These are phyloP conservation scores for Enteromius fasciolatus DNA, from an alignment of 2,797 vertebrate species.

Conservation along the genomic window DNA sequence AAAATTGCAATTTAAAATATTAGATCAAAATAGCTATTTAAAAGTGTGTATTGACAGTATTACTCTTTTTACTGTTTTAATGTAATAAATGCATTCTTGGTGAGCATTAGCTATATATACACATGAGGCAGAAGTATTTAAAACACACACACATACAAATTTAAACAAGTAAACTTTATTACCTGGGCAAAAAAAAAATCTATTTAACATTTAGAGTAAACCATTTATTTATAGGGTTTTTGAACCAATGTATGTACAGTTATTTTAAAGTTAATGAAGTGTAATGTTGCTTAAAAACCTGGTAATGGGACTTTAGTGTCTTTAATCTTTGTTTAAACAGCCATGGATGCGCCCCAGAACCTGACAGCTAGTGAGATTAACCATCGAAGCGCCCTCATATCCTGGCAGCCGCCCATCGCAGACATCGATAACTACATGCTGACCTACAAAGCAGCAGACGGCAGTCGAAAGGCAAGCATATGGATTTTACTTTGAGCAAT, in stretches of 20 bases:
- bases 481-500: not conserved
- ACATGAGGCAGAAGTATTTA: not conserved
- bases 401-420: constrained; percentile 90
- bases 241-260: not conserved
- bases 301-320: not conserved
- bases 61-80: not conserved
- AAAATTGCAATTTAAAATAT: not conserved
- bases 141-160: too few relatives aligned
- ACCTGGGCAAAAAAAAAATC: not conserved
- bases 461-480: constrained; percentile 87
- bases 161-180: not conserved
- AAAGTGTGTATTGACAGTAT: not conserved
- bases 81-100: not conserved
- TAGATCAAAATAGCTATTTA: not conserved
- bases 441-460: constrained; percentile 88
- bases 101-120: not conserved
- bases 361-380: constrained; percentile 93
- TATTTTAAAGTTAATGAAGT: not conserved
- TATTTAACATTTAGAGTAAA: not conserved
- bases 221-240: not conserved
- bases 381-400: constrained; percentile 89
- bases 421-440: constrained; percentile 95
- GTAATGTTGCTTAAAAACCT: not conserved
- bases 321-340: constrained; percentile 69
- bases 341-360: constrained; percentile 91